These are phyloP conservation scores for Myiotriccus ornatus DNA, from an alignment of 2,797 vertebrate genomes.

Conservation along the genomic window DNA sequence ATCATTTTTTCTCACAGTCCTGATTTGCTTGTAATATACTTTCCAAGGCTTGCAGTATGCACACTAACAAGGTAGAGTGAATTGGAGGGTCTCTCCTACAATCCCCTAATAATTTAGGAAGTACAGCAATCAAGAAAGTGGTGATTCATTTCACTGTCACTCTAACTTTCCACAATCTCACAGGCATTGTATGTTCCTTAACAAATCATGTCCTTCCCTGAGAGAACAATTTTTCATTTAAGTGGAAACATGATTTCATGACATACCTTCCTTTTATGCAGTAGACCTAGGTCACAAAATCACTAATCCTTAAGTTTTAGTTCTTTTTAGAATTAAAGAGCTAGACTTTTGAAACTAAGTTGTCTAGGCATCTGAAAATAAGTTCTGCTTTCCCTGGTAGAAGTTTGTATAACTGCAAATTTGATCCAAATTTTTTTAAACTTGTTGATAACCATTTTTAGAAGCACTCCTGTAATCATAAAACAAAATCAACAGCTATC, in stretches of 20 bases:
- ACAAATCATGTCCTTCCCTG: background rate
- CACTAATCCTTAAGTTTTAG: background rate
- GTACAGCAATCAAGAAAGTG: background rate
- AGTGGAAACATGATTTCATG: background rate
- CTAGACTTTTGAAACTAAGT: background rate
- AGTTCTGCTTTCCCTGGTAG: background rate
- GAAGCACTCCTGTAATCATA: background rate
- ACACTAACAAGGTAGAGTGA: background rate
- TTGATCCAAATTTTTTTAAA: background rate
- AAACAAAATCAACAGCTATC: background rate
- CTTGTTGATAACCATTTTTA: background rate
- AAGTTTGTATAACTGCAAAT: background rate
- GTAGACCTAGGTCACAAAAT: background rate
- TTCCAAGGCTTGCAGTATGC: background rate
- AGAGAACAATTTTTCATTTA: background rate
- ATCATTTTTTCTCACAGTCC: background rate
- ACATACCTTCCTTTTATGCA: background rate
- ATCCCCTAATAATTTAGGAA: background rate
- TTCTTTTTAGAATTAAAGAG: background rate
- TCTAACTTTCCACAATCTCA: background rate
- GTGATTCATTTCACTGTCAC: background rate
- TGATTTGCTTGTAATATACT: background rate
- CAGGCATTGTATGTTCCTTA: background rate
- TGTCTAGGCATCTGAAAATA: background rate
- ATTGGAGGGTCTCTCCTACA: background rate